These are phyloP conservation scores for Nephrotoma guestfalica DNA, from an alignment of 2,888 invertebrate genomes.

Conservation along the genomic window DNA sequence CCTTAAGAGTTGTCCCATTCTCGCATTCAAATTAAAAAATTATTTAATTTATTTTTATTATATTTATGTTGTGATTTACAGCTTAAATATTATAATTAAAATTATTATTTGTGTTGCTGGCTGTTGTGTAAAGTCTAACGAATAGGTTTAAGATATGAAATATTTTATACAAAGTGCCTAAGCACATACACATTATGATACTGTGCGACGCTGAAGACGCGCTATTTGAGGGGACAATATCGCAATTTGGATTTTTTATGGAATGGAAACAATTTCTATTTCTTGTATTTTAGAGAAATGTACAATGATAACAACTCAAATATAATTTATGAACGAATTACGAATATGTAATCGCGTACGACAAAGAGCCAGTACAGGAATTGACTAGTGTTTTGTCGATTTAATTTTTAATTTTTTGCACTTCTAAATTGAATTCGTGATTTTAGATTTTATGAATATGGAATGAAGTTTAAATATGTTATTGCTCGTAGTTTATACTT, in stretches of 20 bases:
- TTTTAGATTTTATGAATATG: neutral
- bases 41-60: neutral
- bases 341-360: neutral
- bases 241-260: neutral
- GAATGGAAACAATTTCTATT: neutral
- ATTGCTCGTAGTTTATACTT: neutral
- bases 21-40: neutral
- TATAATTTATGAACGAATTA: neutral
- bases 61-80: neutral
- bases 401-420: neutral
- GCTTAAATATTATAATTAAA: neutral
- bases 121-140: neutral
- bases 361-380: neutral
- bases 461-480: neutral
- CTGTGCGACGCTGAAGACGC: neutral
- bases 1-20: neutral
- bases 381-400: neutral
- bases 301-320: neutral
- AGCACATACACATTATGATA: neutral
- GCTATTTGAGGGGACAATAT: neutral
- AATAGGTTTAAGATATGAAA: neutral
- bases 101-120: neutral
- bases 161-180: neutral
- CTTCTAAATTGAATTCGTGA: conserved; percentile 1
- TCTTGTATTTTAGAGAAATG: neutral